A percentile compares a stretch with the other conserved stretches of the same genome.
Evolutionary conservation across 2,113 vertebrate genomes (phyloP).

Genomic region (Zosterops borbonicus): DNA sequence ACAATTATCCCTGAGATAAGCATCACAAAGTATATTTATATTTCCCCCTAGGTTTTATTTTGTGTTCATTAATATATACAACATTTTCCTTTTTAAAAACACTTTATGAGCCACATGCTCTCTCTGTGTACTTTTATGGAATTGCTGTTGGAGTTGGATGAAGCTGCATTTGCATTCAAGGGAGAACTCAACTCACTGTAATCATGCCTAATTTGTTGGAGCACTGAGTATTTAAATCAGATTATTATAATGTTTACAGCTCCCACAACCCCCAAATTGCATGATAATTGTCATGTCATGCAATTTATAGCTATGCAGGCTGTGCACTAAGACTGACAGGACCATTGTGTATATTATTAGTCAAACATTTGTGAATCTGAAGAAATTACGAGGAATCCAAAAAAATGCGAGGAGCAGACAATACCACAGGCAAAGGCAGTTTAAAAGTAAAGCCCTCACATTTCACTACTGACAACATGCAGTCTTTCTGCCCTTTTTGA

Average conservation of each 20-base stretch:
- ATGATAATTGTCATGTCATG: constrained; percentile 48
- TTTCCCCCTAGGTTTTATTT: constrained; percentile 50
- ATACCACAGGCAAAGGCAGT: neutral
- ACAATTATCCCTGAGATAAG: constrained; percentile 49
- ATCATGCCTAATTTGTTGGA: constrained; percentile 54
- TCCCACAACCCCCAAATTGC: constrained; percentile 42
- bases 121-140: constrained; percentile 24
- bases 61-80: constrained; percentile 50
- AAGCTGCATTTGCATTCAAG: constrained; percentile 47
- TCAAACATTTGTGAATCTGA: constrained; percentile 3
- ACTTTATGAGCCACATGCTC: constrained; percentile 15
- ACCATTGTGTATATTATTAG: constrained; percentile 13
- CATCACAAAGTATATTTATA: constrained; percentile 51
- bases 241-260: constrained; percentile 60
- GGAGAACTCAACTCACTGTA: constrained; percentile 1
- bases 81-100: constrained; percentile 44
- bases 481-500: neutral
- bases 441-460: neutral
- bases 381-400: neutral
- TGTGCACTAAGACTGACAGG: neutral
- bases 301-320: constrained; percentile 32
- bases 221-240: constrained; percentile 50
- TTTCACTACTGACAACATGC: neutral
- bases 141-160: constrained; percentile 8
- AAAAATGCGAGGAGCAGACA: neutral